These are phyloP conservation scores for Halotydeus destructor DNA, from an alignment of 1,140 invertebrate species.

Conservation along the genomic window DNA sequence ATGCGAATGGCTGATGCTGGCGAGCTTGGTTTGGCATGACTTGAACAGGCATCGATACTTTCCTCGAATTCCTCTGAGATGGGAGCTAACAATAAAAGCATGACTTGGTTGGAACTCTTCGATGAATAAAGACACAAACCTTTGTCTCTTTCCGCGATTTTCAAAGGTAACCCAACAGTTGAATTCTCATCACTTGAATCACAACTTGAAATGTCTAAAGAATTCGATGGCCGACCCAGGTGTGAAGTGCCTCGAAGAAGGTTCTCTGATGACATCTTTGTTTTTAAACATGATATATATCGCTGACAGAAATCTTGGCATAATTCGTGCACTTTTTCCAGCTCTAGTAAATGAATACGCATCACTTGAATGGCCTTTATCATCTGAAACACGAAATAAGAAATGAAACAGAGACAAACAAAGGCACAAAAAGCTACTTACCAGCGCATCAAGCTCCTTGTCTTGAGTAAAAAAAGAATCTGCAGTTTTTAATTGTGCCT, in stretches of 20 bases:
- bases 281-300: constrained; percentile 98
- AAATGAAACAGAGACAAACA: constrained; percentile 7
- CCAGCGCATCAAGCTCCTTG: constrained; percentile 75
- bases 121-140: too few relatives aligned
- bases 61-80: too few relatives aligned
- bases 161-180: too few relatives aligned
- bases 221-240: too few relatives aligned
- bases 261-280: constrained; percentile 99
- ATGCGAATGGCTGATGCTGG: too few relatives aligned
- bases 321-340: constrained; percentile 96
- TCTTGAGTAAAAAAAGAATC: constrained; percentile 70
- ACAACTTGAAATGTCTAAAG: too few relatives aligned
- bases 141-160: too few relatives aligned
- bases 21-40: too few relatives aligned
- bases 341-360: constrained; percentile 78
- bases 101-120: too few relatives aligned
- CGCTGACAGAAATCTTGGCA: constrained; percentile 99
- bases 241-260: constrained; percentile 75
- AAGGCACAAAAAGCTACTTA: constrained; percentile 29
- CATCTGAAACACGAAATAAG: constrained; percentile 37
- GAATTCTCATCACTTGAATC: too few relatives aligned
- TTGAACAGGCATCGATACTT: too few relatives aligned
- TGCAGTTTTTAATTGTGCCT: constrained; percentile 62
- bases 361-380: constrained; percentile 47
- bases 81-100: too few relatives aligned